These are phyloP conservation scores for Ctenodactylus gundi DNA, from an alignment of 2,113 vertebrate species.

Conservation along the genomic window DNA sequence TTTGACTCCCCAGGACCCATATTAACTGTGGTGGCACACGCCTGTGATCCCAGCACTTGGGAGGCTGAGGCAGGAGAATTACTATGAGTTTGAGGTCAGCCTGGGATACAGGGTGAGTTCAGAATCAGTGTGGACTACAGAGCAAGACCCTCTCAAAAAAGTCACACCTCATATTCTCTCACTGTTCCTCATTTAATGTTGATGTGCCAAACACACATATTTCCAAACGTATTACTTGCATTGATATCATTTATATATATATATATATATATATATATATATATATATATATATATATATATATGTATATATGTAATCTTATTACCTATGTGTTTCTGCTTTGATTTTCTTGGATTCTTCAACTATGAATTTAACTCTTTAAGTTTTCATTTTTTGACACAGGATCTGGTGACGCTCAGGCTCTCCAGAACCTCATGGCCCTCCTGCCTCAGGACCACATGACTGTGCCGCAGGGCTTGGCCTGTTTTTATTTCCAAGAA, in stretches of 20 bases:
- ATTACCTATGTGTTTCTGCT: background rate
- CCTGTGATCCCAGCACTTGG: too few relatives aligned
- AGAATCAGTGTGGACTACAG: too few relatives aligned
- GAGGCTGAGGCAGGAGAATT: too few relatives aligned
- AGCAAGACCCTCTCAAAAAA: too few relatives aligned
- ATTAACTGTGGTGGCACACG: too few relatives aligned
- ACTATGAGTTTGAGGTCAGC: too few relatives aligned
- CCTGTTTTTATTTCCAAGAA: background rate
- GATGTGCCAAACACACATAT: background rate
- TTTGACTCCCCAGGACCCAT: too few relatives aligned
- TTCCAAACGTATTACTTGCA: background rate
- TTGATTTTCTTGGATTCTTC: background rate
- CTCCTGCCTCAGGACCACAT: background rate
- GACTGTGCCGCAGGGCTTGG: background rate
- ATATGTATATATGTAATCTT: too few relatives aligned
- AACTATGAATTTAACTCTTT: background rate
- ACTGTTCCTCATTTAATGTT: background rate
- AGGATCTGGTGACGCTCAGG: background rate
- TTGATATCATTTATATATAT: background rate
- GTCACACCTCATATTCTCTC: background rate
- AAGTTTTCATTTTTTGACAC: background rate
- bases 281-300: too few relatives aligned
- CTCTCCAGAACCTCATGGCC: background rate
- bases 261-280: too few relatives aligned
- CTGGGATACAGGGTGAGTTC: too few relatives aligned